Evolutionary conservation across 2,888 invertebrate genomes (phyloP), one percentile per base, ranked within the genome.

Genomic region (Drosophila cracens): DNA sequence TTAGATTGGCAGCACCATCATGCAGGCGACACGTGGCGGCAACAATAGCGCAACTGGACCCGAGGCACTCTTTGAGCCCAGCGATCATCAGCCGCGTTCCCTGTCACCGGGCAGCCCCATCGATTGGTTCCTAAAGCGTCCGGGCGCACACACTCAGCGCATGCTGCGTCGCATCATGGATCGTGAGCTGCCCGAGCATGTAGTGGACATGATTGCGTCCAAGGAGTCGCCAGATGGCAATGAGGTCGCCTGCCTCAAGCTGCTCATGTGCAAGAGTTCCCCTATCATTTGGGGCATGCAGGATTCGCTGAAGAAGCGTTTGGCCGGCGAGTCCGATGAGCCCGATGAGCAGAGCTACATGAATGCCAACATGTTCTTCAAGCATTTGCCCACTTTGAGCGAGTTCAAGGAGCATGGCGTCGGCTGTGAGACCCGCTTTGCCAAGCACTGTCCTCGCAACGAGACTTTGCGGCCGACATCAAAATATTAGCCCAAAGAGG

Each of bases 221-320:
- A 92, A 94, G 83, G 94, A 94, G 29, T 43, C 71, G 0, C 93
- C 94, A 6, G 94, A 94, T 21, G 93, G 95, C 70, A 93, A 95
- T 63, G 95, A 96, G 80, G 95, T 95, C 0, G 95, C 95, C 59
- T 97, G 97, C 82, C 94, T 97, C 4, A 95, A 95, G 85, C 93
- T 96, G 36, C 92, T 97, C 38, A 93, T 97, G 72, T 97, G 97
- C 91, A 97, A 97, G 93, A 94, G 95, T 74, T 95, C 96, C 0
- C 97, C 97, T 0, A 95, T 97, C 71, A 95, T 97, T 71, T 94
- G 94, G 93, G 95, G 95, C 79, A 97, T 97, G 95, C 97, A 97
- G 89, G 94, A 94, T 67, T 95, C 96, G 0, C 93, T 97, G 16
- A 91, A 79, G 52, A 84, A 88, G 49, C 85, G 84, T 7, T 38